Evolutionary conservation across 2,113 vertebrate genomes (phyloP), one percentile per base, ranked within the genome.

Genomic region (Microcebus griseorufus): DNA sequence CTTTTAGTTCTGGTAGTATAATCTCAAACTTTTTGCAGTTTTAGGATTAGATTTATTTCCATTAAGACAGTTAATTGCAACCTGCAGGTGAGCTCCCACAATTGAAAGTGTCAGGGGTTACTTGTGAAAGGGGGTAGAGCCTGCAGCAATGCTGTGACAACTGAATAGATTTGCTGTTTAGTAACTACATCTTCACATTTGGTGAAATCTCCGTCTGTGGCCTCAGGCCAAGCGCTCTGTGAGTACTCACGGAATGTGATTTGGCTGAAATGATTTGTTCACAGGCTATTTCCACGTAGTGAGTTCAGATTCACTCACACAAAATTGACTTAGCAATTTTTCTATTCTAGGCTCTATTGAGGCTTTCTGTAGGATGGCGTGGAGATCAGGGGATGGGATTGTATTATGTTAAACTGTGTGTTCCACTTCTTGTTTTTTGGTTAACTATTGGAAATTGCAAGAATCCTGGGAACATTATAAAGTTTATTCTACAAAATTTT

Each of bases 311-410:
- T 84, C 78, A 64, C 6, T 92, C 37, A 84, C 10, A 45, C 4
- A 3, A 51, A 76, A 96, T 55, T 88, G 60, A 82, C 55, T 96
- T 82, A 94, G 82, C 58, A 51, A 32, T 73, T 90, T 97, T 80
- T 95, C 75, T 83, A 4, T 88, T 84, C 42, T 93, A n/a, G 53
- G 2, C 58, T 95, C 29, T 64, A 17, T 6, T 60, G 60, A 94
- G 13, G 55, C 20, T 60, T 14, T 76, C 51, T 88, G 48, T 55
- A 60, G 55, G 13, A 42, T 18, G 55, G n/a, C 3, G 8, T 10
- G 18, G 18, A 9, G 20, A 58, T 81, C 8, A 72, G 76, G 27
- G 45, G 64, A 72, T 76, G 58, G 51, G 34, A n/a, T 51, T 62
- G 10, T 42, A 14, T 65, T 48, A 60, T 23, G 22, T 51, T 10